Evolutionary conservation across 2,113 vertebrate genomes (phyloP), one percentile per base, ranked within the genome.

Genomic region (Danio rerio): DNA sequence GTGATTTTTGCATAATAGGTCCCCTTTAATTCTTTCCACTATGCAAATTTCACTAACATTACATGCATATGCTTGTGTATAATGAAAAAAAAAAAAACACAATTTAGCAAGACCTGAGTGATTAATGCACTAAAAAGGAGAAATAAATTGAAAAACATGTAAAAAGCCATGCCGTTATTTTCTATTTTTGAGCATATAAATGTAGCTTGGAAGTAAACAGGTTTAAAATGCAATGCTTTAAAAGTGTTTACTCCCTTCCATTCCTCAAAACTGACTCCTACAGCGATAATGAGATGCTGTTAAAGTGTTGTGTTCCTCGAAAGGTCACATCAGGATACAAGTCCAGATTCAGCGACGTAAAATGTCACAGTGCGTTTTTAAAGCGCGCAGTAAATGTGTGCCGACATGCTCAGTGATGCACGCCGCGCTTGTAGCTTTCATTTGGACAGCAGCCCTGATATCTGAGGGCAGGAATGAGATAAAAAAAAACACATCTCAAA

Each of bases 361-460:
- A 78, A 78, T 63, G 59, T 78, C 59, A 47, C 55, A 16, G n/a
- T 2, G 59, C 2, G 8, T 31, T 63, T 63, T 78, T 40, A 63
- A 50, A 78, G 75, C 45, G 10, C 12, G 63, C 45, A 16, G 45
- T 40, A 63, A 78, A 78, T 78, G 59, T 78, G 56, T 71, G 45
- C 70, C 53, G n/a, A 59, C 59, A 53, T 71, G 61, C 15, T 63
- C 58, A 63, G 6, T 85, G 81, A 88, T 87, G 72, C 84, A 86
- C 78, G 68, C 62, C 71, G 53, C 7, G 45, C n/a, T 58, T 77
- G 74, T 49, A 47, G 74, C 42, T 77, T 58, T 75, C 55, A 21
- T 50, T 71, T 71, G 47, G 18, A 71, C 47, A 45, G 15, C 7
- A 6, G 7, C 56, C 16, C 12, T 15, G 6, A 47, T 49, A 42